Base-by-base conservation (phyloP, 2,797 vertebrate species). In the Gila robusta region DNA sequence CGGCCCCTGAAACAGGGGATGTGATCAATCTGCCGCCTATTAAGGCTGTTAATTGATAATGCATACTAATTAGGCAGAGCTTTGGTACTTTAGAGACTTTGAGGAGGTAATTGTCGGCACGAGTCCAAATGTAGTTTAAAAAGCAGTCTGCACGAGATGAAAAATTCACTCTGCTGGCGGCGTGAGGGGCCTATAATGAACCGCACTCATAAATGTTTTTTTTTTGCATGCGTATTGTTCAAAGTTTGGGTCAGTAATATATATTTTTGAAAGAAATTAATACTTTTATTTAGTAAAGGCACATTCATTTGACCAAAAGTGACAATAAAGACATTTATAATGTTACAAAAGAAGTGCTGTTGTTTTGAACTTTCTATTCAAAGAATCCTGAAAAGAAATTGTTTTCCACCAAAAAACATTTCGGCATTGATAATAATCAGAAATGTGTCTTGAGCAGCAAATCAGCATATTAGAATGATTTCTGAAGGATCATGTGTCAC, bases 1-100 rank as follows among this genome's bases (percentile, higher is more conserved):
- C 96, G 97, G 96, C 95, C 96, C 95, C 95, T 97, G 95, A 96
- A 97, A 97, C 97, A 96, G 97, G 97, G 97, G 98, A 99, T 98
- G 97, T 97, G 98, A 98, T 99, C 98, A 99, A 99, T 99, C 98
- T 99, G 98, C 98, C 96, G 97, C 97, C 97, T 98, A 98, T 99
- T 99, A 99, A 97, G 97, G 98, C 97, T 97, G 97, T 98, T 99
- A 99, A 99, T 99, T 99, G 98, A 98, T 99, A 99, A 99, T 98
- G 98, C 98, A 98, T 99, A 99, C 98, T 99, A 99, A 99, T 99
- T 99, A 98, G 97, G 96, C 97, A 94, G 96, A 93, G 96, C 96
- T 95, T 96, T 94, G 97, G 97, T 98, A 97, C 97, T 98, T 97
- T 96, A 97, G 98, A 98, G 97, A 98, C 98, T 98, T 97, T 96